Base-by-base conservation (phyloP, 2,888 invertebrate genomes). In the Sepioteuthis lessoniana region DNA sequence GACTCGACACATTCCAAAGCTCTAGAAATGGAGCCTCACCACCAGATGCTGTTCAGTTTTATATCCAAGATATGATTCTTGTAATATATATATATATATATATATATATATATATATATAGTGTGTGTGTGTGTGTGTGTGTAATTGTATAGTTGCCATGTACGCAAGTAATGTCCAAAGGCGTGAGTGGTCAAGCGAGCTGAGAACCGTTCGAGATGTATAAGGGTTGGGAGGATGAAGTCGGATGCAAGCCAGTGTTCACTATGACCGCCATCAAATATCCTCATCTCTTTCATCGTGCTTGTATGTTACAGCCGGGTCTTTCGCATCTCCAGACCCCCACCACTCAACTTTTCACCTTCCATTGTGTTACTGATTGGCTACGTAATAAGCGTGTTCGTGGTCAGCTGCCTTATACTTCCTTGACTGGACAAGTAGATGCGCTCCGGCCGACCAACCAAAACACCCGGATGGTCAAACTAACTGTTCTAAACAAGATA, bases 81-180 rank as follows among this genome's bases (percentile, higher is more conserved):
- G n/a, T n/a, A n/a, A n/a, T 38, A 37, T 90, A 37, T 38, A 90
- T 90, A 90, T 38, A 10, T 37, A 37, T 13, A 90, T 90, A 90
- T 90, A 90, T 90, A 38, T 90, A 90, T 90, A 38, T 37, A 91
- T 91, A 46, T 91, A 46, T 91, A 91, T 91, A 28, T 25, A 91
- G 25, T 7, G 42, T 91, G 37, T 38, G 91, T 91, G 42, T 31
- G 42, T 25, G 91, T 3, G 3, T 4, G n/a, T 10, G 21, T 21
- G 25, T 1, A 3, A 25, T 55, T 5, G 21, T 35, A n/a, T 76
- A 76, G 2, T 76, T 76, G n/a, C 76, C 35, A 35, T 16, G n/a
- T 76, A 76, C n/a, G 16, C 76, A n/a, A n/a, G 76, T 76, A 35
- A 35, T 76, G 35, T 76, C n/a, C n/a, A 76, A 76, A 35, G 76